Conservation (phyloP, 2,113 vertebrate species). For the Talpa occidentalis region DNA sequence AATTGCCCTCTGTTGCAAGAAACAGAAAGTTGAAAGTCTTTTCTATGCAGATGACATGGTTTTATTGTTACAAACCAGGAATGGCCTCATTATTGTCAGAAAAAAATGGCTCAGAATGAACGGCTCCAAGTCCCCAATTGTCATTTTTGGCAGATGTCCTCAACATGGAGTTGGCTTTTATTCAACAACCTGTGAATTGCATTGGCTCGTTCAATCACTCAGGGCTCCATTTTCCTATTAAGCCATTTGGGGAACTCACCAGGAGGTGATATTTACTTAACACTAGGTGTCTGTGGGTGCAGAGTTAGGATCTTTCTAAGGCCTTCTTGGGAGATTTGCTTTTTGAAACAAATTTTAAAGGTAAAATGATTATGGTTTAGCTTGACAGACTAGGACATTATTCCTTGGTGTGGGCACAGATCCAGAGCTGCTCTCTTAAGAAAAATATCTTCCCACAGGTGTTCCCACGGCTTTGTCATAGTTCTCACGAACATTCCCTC, state of each 20-base stretch:
- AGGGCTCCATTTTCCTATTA: background rate
- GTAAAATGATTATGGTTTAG: background rate
- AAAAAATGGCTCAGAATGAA: slow-evolving; percentile 39
- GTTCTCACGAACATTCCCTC: background rate
- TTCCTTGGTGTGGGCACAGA: background rate
- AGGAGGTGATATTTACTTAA: background rate
- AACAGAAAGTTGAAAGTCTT: slow-evolving; percentile 21
- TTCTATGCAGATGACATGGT: slow-evolving; percentile 55
- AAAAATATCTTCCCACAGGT: background rate
- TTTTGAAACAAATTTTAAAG: background rate
- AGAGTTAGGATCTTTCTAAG: background rate
- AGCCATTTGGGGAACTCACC: background rate
- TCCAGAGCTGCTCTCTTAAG: background rate
- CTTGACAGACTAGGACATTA: background rate
- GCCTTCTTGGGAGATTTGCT: background rate
- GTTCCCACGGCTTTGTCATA: background rate
- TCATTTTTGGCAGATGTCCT: slow-evolving; percentile 47
- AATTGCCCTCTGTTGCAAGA: background rate
- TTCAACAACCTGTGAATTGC: slow-evolving; percentile 17
- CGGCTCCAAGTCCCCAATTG: background rate
- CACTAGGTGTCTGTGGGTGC: background rate
- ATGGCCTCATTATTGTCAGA: slow-evolving; percentile 39
- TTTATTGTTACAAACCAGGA: slow-evolving; percentile 46
- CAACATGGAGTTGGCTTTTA: slow-evolving; percentile 47
- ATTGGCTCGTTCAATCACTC: background rate